Conservation (phyloP, 2,113 vertebrate genomes). For the Puffinus mauretanicus region DNA sequence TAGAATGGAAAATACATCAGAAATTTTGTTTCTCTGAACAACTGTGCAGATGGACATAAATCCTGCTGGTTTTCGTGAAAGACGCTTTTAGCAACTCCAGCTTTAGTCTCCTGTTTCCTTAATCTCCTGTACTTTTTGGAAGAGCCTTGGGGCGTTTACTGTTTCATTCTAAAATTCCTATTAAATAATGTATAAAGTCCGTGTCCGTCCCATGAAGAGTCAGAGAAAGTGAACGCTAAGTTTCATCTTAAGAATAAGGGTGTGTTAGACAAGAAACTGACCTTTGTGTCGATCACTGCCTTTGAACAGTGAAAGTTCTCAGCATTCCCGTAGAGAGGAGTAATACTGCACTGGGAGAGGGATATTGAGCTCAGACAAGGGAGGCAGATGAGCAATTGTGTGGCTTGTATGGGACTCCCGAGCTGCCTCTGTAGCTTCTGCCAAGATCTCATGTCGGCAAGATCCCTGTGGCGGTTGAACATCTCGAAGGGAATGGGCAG, state of each 20-base stretch:
- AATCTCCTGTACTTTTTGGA: neutral
- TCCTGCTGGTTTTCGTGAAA: neutral
- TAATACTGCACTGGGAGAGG: neutral
- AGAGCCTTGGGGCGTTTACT: neutral
- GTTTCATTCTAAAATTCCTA: neutral
- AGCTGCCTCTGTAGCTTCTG: neutral
- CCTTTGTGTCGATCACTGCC: rapidly evolving
- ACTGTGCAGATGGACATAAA: neutral
- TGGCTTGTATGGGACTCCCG: neutral
- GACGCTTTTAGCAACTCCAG: neutral
- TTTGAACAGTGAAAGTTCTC: neutral
- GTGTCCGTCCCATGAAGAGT: neutral
- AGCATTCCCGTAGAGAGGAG: neutral
- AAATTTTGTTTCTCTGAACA: neutral
- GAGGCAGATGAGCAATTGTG: neutral
- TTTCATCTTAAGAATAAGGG: neutral
- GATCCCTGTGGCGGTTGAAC: neutral
- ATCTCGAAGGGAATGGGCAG: neutral
- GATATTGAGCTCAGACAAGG: neutral
- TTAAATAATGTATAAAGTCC: neutral
- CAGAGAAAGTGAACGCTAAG: neutral
- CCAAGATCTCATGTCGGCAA: rapidly evolving
- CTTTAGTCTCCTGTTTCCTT: neutral
- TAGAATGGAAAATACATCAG: neutral
- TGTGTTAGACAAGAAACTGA: neutral